Conservation (phyloP, 2,797 vertebrate genomes). For the Ispidina lecontei region DNA sequence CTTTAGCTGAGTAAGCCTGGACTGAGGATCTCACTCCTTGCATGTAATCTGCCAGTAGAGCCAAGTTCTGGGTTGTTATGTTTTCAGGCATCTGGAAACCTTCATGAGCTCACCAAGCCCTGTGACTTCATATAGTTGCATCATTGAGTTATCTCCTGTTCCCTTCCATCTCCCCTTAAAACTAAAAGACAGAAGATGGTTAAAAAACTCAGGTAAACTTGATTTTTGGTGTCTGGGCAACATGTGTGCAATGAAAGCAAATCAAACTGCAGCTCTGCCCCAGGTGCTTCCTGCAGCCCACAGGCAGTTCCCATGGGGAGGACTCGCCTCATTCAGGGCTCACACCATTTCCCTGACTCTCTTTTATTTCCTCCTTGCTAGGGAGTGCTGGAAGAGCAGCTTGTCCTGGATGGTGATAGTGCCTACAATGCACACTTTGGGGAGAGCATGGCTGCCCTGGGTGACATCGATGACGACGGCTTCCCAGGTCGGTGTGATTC, state of each 20-base stretch:
- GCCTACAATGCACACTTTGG: constrained; percentile 96
- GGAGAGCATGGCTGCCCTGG: constrained; percentile 89
- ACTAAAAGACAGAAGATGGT: neutral
- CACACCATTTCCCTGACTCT: neutral
- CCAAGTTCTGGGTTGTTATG: neutral
- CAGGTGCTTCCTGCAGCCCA: constrained; percentile 41
- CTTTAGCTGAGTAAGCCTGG: constrained; percentile 5
- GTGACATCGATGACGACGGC: constrained; percentile 94
- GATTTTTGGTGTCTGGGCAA: neutral
- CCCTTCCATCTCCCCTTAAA: neutral
- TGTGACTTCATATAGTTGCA: neutral
- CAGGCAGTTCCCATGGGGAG: neutral
- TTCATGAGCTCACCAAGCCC: neutral
- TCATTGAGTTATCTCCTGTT: neutral
- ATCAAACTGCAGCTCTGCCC: neutral
- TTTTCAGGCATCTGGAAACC: neutral
- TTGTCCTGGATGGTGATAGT: constrained; percentile 82
- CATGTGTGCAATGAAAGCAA: neutral
- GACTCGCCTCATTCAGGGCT: neutral
- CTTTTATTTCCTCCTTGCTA: constrained; percentile 73
- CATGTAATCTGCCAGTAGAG: neutral
- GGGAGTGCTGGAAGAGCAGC: constrained; percentile 91
- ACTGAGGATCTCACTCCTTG: neutral
- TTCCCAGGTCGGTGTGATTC: constrained; percentile 86
- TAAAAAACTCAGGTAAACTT: neutral